Conservation (phyloP, 92 coral and sea anemone genomes). For the Zoanthus sociatus region DNA sequence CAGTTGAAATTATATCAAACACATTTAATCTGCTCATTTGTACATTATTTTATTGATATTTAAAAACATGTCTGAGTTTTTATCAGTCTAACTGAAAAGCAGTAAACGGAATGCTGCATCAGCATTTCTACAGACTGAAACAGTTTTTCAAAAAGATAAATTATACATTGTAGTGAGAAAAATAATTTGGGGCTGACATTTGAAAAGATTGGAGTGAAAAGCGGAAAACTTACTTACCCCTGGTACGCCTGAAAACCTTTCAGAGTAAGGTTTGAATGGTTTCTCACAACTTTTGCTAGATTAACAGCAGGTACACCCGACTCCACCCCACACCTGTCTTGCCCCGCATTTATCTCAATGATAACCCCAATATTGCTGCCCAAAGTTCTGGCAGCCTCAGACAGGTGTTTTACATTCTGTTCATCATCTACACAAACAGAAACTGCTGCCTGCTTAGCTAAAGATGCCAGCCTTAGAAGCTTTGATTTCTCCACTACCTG, state of each 20-base stretch:
- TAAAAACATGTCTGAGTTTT: too few relatives aligned
- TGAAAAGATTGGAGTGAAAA: background rate
- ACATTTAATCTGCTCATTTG: too few relatives aligned
- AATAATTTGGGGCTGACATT: too few relatives aligned
- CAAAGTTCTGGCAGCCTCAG: slow-evolving; percentile 50
- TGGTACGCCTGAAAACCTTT: slow-evolving; percentile 76
- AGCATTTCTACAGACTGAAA: too few relatives aligned
- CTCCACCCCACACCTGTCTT: slow-evolving; percentile 77
- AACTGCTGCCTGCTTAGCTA: slow-evolving; percentile 67
- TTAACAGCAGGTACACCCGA: slow-evolving; percentile 65
- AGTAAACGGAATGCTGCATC: too few relatives aligned
- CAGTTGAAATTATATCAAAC: too few relatives aligned
- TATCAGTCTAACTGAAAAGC: too few relatives aligned
- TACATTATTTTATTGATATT: too few relatives aligned
- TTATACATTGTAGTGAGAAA: too few relatives aligned
- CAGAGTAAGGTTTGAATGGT: slow-evolving; percentile 55
- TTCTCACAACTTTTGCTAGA: slow-evolving; percentile 57
- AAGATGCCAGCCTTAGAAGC: slow-evolving; percentile 62
- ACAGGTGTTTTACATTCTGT: slow-evolving; percentile 59
- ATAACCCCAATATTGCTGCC: slow-evolving; percentile 62
- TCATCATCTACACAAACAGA: slow-evolving; percentile 71
- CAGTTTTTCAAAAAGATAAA: too few relatives aligned
- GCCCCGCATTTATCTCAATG: slow-evolving; percentile 74
- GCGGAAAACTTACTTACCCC: slow-evolving; percentile 45
- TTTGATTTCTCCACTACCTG: slow-evolving; percentile 71